phyloP scores from a whole-genome alignment of 1,140 invertebrate genomes.

The Drosophila mojavensis region DNA sequence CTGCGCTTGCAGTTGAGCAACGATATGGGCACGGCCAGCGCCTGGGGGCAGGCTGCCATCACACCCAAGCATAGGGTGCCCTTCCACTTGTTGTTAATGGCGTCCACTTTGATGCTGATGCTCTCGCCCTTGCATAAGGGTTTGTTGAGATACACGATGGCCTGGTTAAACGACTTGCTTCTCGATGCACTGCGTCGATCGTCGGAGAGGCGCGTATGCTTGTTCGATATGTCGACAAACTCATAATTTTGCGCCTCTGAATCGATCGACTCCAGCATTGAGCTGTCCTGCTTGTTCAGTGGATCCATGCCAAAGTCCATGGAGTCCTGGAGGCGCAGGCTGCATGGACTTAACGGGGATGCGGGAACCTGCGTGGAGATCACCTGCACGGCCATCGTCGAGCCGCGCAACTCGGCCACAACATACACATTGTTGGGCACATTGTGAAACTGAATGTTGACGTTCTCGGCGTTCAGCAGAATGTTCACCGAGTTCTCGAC shows the following conservation, averaged over 20 bases:
- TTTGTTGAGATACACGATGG: constrained; percentile 76
- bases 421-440: constrained; percentile 87
- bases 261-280: constrained; percentile 82
- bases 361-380: constrained; percentile 84
- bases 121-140: constrained; percentile 80
- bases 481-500: constrained; percentile 87
- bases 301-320: constrained; percentile 87
- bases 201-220: constrained; percentile 88
- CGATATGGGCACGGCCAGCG: constrained; percentile 87
- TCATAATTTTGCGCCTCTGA: constrained; percentile 85
- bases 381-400: constrained; percentile 88
- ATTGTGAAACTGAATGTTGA: constrained; percentile 91
- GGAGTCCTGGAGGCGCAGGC: constrained; percentile 87
- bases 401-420: constrained; percentile 88
- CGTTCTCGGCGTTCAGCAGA: constrained; percentile 92
- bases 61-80: constrained; percentile 92
- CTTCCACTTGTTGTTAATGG: constrained; percentile 90
- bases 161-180: constrained; percentile 77
- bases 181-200: constrained; percentile 69
- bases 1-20: constrained; percentile 90
- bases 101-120: constrained; percentile 88
- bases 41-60: constrained; percentile 88
- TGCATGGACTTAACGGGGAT: constrained; percentile 86
- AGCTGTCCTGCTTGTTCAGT: constrained; percentile 85
- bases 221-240: constrained; percentile 89